phyloP scores from a whole-genome alignment of 1,140 invertebrate genomes.

The Pectinophora gossypiella region DNA sequence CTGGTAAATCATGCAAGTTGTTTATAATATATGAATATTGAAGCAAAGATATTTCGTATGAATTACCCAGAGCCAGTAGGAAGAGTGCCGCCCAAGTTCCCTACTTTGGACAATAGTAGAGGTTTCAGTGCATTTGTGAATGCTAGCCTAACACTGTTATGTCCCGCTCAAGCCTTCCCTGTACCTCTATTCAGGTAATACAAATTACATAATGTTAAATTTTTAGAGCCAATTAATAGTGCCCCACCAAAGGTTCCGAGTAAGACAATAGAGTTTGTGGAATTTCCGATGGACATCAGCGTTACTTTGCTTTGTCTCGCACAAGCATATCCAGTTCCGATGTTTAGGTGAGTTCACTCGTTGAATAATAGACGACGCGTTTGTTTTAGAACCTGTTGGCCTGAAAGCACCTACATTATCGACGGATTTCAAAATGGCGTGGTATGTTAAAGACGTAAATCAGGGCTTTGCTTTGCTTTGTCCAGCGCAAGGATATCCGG shows the following conservation, averaged over 20 bases:
- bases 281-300: conserved; percentile 55
- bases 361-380: conserved; percentile 13
- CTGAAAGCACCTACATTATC: conserved; percentile 80
- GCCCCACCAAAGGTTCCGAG: conserved; percentile 77
- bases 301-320: conserved; percentile 80
- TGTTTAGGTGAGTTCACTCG: conserved; percentile 76
- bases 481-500: conserved; percentile 70
- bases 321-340: conserved; percentile 79
- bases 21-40: conserved; percentile 11
- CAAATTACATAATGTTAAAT: conserved; percentile 40
- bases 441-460: conserved; percentile 48
- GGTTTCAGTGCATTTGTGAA: conserved; percentile 71
- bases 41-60: no score
- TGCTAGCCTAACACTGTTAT: conserved; percentile 76
- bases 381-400: conserved; percentile 79
- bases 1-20: conserved; percentile 73
- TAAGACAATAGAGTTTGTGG: conserved; percentile 70
- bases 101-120: conserved; percentile 79
- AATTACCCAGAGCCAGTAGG: conserved; percentile 73
- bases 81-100: conserved; percentile 80
- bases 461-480: conserved; percentile 51
- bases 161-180: conserved; percentile 81
- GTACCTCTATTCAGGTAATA: conserved; percentile 79
- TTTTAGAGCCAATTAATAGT: conserved; percentile 77
- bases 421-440: conserved; percentile 72